Conservation (phyloP, 2,888 invertebrate species). For the Dysmachus trigonus region DNA sequence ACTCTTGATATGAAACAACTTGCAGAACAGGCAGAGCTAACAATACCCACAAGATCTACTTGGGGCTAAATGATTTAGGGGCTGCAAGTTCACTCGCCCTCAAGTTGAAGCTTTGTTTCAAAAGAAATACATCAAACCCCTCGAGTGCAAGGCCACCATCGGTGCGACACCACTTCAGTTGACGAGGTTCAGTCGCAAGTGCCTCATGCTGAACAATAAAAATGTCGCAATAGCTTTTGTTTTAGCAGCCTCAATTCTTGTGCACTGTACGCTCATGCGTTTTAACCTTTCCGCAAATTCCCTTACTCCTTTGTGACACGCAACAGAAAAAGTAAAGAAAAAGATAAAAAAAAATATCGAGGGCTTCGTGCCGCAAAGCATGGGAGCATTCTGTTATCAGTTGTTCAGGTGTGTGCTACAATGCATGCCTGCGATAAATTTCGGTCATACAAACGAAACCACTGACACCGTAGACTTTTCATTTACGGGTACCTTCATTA, state of each 20-base stretch:
- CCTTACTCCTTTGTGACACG: not conserved
- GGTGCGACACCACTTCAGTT: not conserved
- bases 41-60: constrained; percentile 8
- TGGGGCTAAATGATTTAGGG: constrained; percentile 16
- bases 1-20: constrained; percentile 29
- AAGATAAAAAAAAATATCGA: not conserved
- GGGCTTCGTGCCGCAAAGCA: not conserved
- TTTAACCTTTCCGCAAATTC: constrained; percentile 11
- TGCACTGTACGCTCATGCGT: not conserved
- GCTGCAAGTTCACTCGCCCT: not conserved
- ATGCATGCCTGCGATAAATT: not conserved
- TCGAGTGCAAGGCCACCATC: constrained; percentile 36
- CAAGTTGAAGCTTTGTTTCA: constrained; percentile 19
- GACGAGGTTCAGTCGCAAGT: not conserved
- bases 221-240: not conserved
- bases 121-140: not conserved
- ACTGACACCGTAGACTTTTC: not conserved
- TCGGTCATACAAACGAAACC: not conserved
- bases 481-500: not conserved
- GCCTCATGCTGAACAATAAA: not conserved
- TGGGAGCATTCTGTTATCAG: not conserved
- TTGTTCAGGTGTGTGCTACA: not conserved
- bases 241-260: not conserved
- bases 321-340: not conserved
- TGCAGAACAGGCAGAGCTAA: constrained; percentile 32